A percentile compares a stretch with the other conserved stretches of the same genome.
Conservation (phyloP, 2,797 vertebrate species). For the Chelonia mydas region DNA sequence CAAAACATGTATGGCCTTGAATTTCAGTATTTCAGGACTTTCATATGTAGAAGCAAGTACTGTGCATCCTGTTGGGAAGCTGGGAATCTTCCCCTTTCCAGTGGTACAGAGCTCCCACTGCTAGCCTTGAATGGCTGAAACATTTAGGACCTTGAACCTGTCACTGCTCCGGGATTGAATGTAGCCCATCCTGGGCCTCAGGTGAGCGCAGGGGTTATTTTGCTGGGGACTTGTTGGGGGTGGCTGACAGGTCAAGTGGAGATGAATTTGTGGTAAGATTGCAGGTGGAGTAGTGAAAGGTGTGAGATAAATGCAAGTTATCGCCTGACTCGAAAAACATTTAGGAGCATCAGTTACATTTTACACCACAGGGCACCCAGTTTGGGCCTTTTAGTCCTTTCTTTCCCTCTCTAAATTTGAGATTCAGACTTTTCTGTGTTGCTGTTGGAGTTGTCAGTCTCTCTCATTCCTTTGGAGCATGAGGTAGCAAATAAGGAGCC, state of each 20-base stretch:
- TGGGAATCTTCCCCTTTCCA: neutral
- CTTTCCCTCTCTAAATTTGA: neutral
- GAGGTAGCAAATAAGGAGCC: neutral
- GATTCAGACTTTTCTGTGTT: neutral
- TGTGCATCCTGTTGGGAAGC: neutral
- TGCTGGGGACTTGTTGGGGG: neutral
- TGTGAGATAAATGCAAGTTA: neutral
- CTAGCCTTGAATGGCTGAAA: neutral
- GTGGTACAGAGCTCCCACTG: neutral
- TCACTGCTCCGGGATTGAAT: neutral
- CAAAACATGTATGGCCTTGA: accelerated
- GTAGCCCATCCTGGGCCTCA: neutral
- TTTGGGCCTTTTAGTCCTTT: neutral
- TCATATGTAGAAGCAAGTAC: neutral
- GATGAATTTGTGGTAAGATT: neutral
- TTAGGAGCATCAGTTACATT: neutral
- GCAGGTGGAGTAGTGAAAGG: neutral
- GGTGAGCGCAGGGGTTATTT: neutral
- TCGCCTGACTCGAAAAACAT: neutral
- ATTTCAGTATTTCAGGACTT: neutral
- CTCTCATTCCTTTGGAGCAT: neutral
- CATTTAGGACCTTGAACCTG: neutral
- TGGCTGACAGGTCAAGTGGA: neutral
- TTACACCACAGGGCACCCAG: neutral
- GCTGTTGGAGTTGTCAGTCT: neutral